Evolutionary conservation across 1,140 invertebrate genomes (phyloP).

Genomic region (Lasaia peninsularis): DNA sequence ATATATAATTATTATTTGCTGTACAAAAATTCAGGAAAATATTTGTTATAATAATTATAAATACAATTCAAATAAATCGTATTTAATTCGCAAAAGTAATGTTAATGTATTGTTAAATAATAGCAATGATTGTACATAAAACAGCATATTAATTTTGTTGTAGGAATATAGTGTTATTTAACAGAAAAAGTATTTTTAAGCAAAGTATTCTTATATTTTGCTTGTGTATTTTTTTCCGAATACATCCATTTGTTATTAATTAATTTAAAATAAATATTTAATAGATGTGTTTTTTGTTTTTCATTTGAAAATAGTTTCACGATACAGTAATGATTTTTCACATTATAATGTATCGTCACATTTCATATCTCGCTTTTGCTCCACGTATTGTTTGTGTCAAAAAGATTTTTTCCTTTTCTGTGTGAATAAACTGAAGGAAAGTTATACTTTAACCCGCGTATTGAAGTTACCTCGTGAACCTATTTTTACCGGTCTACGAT

Average conservation of each 20-base stretch:
- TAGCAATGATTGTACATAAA: conserved; percentile 52
- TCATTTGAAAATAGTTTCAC: neutral
- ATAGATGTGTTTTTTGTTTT: conserved; percentile 3
- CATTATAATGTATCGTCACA: too few species aligned
- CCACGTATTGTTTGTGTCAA: too few species aligned
- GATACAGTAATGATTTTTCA: too few species aligned
- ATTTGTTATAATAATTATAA: neutral
- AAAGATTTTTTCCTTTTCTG: too few species aligned
- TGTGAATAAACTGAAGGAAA: too few species aligned
- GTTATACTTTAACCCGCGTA: too few species aligned
- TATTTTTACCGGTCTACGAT: too few species aligned
- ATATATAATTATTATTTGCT: neutral
- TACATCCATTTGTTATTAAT: neutral
- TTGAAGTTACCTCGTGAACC: too few species aligned
- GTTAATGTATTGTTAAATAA: conserved; percentile 29
- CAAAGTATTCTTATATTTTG: neutral
- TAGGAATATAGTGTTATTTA: conserved; percentile 5
- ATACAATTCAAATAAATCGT: neutral
- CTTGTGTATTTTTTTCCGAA: neutral
- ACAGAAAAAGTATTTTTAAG: neutral
- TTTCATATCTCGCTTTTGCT: too few species aligned
- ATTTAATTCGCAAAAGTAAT: conserved; percentile 23
- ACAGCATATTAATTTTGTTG: conserved; percentile 14
- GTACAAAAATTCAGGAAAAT: neutral
- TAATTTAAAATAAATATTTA: conserved; percentile 8